phyloP scores from a whole-genome alignment of 2,888 invertebrate genomes.

The Falcaria lacertinaria region DNA sequence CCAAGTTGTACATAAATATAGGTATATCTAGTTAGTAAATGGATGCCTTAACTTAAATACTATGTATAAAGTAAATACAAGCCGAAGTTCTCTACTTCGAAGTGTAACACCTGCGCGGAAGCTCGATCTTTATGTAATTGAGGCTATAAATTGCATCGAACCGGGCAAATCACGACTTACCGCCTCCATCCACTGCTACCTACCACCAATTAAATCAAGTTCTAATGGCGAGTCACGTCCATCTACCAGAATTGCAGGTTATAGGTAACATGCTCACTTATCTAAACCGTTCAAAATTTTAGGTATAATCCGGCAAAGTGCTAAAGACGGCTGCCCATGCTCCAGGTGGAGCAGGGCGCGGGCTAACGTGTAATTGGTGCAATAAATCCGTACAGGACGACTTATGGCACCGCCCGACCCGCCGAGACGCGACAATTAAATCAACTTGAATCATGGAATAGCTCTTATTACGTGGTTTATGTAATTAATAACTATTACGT shows the following conservation, averaged over 20 bases:
- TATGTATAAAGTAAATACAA: too few relatives aligned
- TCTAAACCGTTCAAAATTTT: neutral
- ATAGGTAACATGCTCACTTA: neutral
- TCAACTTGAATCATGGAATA: conserved; percentile 59
- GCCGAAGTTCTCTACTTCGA: too few relatives aligned
- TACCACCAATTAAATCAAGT: conserved; percentile 47
- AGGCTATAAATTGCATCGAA: conserved; percentile 42
- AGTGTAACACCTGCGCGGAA: conserved; percentile 20
- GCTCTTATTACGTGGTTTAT: conserved; percentile 48
- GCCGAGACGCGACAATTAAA: conserved; percentile 69
- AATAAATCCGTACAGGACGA: conserved; percentile 63
- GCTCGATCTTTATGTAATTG: conserved; percentile 31
- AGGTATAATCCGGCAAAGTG: conserved; percentile 43
- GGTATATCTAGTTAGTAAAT: too few relatives aligned
- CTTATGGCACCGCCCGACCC: conserved; percentile 46
- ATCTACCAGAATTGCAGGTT: conserved; percentile 2
- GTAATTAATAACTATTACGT: too few relatives aligned
- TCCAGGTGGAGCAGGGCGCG: conserved; percentile 50
- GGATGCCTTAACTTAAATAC: too few relatives aligned
- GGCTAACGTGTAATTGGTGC: conserved; percentile 68
- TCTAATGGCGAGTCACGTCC: conserved; percentile 31
- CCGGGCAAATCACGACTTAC: conserved; percentile 45
- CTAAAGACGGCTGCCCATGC: conserved; percentile 36
- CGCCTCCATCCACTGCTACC: conserved; percentile 32
- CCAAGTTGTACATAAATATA: too few relatives aligned